A percentile compares a stretch with the other conserved stretches of the same genome.
phyloP scores from a whole-genome alignment of 2,888 invertebrate species.

The Apotomis turbidana region DNA sequence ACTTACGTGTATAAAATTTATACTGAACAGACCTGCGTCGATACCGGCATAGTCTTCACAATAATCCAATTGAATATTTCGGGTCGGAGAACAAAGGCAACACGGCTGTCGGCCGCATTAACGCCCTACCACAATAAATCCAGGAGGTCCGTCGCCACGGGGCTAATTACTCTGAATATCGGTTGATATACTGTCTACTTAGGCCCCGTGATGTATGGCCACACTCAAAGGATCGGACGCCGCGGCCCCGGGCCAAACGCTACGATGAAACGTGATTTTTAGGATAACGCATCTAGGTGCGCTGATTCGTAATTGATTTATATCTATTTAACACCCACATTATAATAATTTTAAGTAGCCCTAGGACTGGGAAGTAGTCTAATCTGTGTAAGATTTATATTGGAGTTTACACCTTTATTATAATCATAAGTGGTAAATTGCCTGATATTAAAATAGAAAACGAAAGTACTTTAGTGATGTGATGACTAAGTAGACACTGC shows the following conservation, averaged over 20 bases:
- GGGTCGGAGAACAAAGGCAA: constrained; percentile 76
- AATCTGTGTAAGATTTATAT: constrained; percentile 21
- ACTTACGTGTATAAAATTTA: background rate
- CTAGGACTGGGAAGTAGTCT: background rate
- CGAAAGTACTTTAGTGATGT: background rate
- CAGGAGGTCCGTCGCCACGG: constrained; percentile 80
- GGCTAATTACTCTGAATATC: constrained; percentile 82
- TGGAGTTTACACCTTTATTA: constrained; percentile 8
- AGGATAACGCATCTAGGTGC: constrained; percentile 61
- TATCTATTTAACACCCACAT: constrained; percentile 25
- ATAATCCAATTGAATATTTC: constrained; percentile 76
- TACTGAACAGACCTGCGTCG: constrained; percentile 18
- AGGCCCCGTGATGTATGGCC: constrained; percentile 79
- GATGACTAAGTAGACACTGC: too few species aligned
- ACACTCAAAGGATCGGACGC: constrained; percentile 78
- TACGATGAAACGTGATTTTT: constrained; percentile 80
- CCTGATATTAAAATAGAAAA: background rate
- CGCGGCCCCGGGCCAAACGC: constrained; percentile 64
- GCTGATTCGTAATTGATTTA: constrained; percentile 38
- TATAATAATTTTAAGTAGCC: constrained; percentile 17
- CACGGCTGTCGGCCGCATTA: constrained; percentile 80
- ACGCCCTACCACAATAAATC: constrained; percentile 81
- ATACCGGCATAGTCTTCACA: constrained; percentile 42
- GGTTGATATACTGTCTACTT: constrained; percentile 84
- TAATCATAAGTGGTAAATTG: background rate